These are phyloP conservation scores for Megaceryle maxima DNA, from an alignment of 2,113 vertebrate species.

Conservation along the genomic window DNA sequence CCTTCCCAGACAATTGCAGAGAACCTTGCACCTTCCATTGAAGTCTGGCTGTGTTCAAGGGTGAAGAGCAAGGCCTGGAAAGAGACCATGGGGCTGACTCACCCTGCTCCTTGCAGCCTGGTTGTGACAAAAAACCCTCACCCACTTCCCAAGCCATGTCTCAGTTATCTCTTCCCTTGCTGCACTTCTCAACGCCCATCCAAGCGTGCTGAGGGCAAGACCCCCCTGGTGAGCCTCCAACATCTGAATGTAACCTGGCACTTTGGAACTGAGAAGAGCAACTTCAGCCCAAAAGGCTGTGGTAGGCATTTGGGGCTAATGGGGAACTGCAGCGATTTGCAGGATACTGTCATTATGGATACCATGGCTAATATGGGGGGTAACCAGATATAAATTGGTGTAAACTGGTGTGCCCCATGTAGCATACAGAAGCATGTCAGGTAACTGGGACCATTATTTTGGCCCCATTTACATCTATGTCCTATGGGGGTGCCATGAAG, in stretches of 20 bases:
- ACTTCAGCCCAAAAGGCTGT: not conserved
- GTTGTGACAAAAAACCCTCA: not conserved
- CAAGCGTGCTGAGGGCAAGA: not conserved
- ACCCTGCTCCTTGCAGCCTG: not conserved
- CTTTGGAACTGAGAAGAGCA: not conserved
- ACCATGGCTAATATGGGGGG: not conserved
- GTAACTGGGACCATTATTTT: not conserved
- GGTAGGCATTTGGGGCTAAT: not conserved
- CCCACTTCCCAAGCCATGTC: not conserved
- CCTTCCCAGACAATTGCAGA: not conserved
- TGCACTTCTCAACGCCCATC: not conserved
- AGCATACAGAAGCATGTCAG: too few relatives aligned
- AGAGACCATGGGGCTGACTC: not conserved
- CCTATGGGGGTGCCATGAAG: not conserved
- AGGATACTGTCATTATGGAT: not conserved
- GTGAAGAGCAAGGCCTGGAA: not conserved
- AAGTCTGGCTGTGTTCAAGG: not conserved
- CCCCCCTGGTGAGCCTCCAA: not conserved
- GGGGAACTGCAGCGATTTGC: not conserved
- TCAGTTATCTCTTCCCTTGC: not conserved
- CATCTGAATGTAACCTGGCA: not conserved
- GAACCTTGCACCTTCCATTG: not conserved
- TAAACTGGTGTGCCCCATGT: not conserved
- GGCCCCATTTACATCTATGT: not conserved
- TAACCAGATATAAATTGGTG: not conserved